Base-by-base conservation (phyloP, 2,113 vertebrate genomes). In the Oreochromis aureus region DNA sequence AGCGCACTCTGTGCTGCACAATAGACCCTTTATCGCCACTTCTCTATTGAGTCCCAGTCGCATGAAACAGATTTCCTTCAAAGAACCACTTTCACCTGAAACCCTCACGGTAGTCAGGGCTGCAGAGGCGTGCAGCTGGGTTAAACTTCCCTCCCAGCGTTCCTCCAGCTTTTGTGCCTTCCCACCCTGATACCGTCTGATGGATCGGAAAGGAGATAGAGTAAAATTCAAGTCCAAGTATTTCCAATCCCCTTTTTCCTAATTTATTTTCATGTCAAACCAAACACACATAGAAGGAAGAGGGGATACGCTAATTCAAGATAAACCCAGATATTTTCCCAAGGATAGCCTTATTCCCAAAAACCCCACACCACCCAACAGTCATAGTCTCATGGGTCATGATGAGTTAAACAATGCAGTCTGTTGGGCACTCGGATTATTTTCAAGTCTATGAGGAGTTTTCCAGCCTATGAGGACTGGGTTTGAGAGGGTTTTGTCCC, bases 1-100 rank as follows among this genome's bases (percentile, higher is more conserved):
- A 89, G 92, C 56, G 55, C 79, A 87, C 90, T 92, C 86, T 95
- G 93, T 92, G 83, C 79, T 76, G 90, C 79, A 93, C 89, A 93
- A 91, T 88, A 55, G 84, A 73, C 61, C 80, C 6, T 54, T 93
- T 88, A 92, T 91, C 83, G 27, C 86, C 88, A 79, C 82, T 91
- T 91, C 51, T 71, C 90, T 34, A 86, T 87, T 91, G 85, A 89
- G 82, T 90, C 82, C 83, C n/a, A 16, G 56, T 58, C 27, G 48
- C 79, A 88, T 78, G 85, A 15, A 87, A 84, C 85, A 86, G 90
- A 87, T 87, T 89, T 84, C 55, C 85, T 91, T 93, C 91, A 94
- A 92, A 91, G 88, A 80, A 24, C 83, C 73, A 90, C 88, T 79
- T 88, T 87, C 81, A 84, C 71, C 76, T 6, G 71, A 87, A 89